phyloP scores from a whole-genome alignment of 2,888 invertebrate species.

The Mesorhabditis sp. region DNA sequence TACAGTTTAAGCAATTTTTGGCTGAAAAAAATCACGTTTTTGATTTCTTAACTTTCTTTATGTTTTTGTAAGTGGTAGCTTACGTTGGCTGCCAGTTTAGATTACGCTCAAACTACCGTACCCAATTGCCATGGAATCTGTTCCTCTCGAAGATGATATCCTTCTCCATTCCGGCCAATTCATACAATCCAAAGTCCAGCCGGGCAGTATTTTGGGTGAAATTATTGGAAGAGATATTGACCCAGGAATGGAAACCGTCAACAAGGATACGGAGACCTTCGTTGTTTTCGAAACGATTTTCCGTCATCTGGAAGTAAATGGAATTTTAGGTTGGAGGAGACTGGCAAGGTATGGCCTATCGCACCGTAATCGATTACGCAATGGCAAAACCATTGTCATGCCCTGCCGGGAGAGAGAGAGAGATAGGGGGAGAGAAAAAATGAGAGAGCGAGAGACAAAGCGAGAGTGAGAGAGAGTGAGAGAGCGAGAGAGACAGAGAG shows the following conservation, averaged over 20 bases:
- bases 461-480: too few relatives aligned
- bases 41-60: neutral
- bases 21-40: neutral
- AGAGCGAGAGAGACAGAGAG: too few relatives aligned
- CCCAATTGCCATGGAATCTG: slow-evolving; percentile 53
- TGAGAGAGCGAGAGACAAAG: too few relatives aligned
- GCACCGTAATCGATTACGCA: too few relatives aligned
- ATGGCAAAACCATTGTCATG: neutral
- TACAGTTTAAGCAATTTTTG: neutral
- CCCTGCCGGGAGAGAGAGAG: neutral
- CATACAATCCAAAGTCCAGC: slow-evolving; percentile 67
- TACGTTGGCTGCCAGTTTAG: too few relatives aligned
- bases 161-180: slow-evolving; percentile 84
- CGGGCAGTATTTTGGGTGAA: slow-evolving; percentile 81
- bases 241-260: slow-evolving; percentile 86
- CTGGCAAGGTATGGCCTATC: too few relatives aligned
- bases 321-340: too few relatives aligned
- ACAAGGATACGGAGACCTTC: slow-evolving; percentile 77
- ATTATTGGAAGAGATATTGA: slow-evolving; percentile 79
- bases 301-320: slow-evolving; percentile 44
- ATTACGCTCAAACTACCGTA: slow-evolving; percentile 7
- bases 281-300: slow-evolving; percentile 73
- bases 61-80: neutral
- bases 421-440: too few relatives aligned
- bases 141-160: slow-evolving; percentile 73